These are phyloP conservation scores for Zophobas atratus DNA, from an alignment of 1,140 invertebrate genomes.

Conservation along the genomic window DNA sequence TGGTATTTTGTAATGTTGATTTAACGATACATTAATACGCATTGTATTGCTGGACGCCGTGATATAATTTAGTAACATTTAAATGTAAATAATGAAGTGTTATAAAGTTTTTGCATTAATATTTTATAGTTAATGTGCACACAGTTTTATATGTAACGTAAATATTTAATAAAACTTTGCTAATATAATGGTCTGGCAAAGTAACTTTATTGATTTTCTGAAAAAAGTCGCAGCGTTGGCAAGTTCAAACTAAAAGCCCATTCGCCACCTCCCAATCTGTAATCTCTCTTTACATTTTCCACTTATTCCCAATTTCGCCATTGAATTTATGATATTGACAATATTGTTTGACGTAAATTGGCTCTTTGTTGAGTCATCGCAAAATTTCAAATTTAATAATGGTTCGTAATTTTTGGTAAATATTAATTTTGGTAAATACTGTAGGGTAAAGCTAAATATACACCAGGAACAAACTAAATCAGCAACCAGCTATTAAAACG, in stretches of 20 bases:
- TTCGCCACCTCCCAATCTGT: constrained; percentile 27
- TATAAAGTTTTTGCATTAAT: too few relatives aligned
- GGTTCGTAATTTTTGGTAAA: not conserved
- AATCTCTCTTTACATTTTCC: constrained; percentile 39
- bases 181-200: not conserved
- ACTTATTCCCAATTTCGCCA: constrained; percentile 36
- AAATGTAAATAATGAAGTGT: too few relatives aligned
- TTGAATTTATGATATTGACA: constrained; percentile 41
- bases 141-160: too few relatives aligned
- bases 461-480: too few relatives aligned
- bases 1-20: too few relatives aligned
- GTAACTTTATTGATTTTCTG: constrained; percentile 14
- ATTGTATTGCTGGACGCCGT: too few relatives aligned
- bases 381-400: constrained; percentile 25
- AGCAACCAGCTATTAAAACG: too few relatives aligned
- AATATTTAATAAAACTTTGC: too few relatives aligned
- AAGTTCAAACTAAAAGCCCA: constrained; percentile 37
- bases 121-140: too few relatives aligned
- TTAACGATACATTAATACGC: too few relatives aligned
- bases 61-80: too few relatives aligned
- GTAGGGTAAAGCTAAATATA: too few relatives aligned
- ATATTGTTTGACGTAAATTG: constrained; percentile 33
- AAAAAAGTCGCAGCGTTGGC: constrained; percentile 35
- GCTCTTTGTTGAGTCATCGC: constrained; percentile 16
- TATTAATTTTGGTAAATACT: not conserved